phyloP scores from a whole-genome alignment of 2,797 vertebrate genomes.

The Esox lucius region DNA sequence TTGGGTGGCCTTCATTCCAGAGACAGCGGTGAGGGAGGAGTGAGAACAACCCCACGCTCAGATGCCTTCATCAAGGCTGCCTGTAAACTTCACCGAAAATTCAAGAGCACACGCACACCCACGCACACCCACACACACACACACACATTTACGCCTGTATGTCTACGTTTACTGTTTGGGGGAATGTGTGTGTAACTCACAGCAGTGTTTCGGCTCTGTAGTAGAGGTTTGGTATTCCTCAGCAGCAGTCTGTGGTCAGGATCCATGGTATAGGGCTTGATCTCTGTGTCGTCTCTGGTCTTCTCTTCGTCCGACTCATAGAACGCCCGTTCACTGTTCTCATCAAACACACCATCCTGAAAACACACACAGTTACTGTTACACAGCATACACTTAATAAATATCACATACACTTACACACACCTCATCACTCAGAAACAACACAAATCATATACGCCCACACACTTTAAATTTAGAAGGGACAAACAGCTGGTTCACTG shows the following conservation, averaged over 20 bases:
- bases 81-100: slow-evolving; percentile 17
- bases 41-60: not conserved
- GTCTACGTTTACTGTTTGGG: not conserved
- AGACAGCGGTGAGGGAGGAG: slow-evolving; percentile 11
- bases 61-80: slow-evolving; percentile 18
- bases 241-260: slow-evolving; percentile 93
- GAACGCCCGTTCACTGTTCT: slow-evolving; percentile 82
- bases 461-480: too few relatives aligned
- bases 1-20: slow-evolving; percentile 14
- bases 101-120: slow-evolving; percentile 11
- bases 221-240: slow-evolving; percentile 90
- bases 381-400: too few relatives aligned
- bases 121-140: slow-evolving; percentile 11
- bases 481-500: not conserved
- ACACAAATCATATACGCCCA: too few relatives aligned
- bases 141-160: not conserved
- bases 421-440: too few relatives aligned
- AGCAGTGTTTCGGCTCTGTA: slow-evolving; percentile 96
- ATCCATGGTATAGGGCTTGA: slow-evolving; percentile 85
- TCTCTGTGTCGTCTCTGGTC: slow-evolving; percentile 66
- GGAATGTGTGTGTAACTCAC: slow-evolving; percentile 73
- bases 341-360: slow-evolving; percentile 80
- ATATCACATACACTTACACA: too few relatives aligned
- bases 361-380: slow-evolving; percentile 10
- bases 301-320: slow-evolving; percentile 91